Conservation (phyloP, 2,113 vertebrate species). For the Regulus satrapa region DNA sequence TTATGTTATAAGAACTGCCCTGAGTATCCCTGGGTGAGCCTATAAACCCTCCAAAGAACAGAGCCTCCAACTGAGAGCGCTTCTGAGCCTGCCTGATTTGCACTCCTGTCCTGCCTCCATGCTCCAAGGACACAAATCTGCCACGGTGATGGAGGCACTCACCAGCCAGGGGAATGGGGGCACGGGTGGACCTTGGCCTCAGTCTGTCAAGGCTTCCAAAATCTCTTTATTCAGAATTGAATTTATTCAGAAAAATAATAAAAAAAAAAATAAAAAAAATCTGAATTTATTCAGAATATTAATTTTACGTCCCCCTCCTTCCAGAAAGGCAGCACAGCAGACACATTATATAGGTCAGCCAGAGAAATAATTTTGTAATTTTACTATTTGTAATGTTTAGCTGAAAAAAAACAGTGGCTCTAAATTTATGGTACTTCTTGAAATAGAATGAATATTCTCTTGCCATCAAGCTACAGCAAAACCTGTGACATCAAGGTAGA, state of each 20-base stretch:
- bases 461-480: neutral
- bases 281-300: too few species aligned
- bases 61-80: neutral
- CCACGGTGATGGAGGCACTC: accelerated
- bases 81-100: neutral
- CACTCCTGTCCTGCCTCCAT: neutral
- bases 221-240: neutral
- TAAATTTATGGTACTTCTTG: neutral
- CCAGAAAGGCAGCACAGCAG: neutral
- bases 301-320: neutral
- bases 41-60: neutral
- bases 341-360: neutral
- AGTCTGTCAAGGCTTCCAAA: neutral
- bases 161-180: neutral
- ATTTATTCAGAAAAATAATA: too few species aligned
- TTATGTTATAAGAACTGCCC: accelerated
- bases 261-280: too few species aligned
- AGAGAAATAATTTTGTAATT: neutral
- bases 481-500: neutral
- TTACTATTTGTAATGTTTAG: neutral
- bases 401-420: neutral
- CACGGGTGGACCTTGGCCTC: neutral
- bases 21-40: neutral
- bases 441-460: neutral
- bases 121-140: neutral